These are phyloP conservation scores for Tetragonisca angustula DNA, from an alignment of 2,888 invertebrate species.

Conservation along the genomic window DNA sequence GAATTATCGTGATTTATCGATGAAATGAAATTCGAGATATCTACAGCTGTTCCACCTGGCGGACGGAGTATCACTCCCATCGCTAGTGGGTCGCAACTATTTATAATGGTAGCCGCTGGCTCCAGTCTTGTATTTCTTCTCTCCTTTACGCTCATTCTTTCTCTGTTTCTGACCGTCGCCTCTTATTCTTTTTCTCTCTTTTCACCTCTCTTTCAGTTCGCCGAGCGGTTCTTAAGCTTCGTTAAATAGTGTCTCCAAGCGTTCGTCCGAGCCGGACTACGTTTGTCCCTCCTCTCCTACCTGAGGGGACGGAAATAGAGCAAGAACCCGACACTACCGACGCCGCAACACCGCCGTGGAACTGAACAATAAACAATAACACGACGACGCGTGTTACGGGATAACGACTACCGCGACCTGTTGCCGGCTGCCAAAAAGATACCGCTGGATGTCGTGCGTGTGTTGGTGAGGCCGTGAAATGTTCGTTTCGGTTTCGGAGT, in stretches of 20 bases:
- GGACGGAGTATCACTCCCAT: constrained; percentile 52
- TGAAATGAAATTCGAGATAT: neutral
- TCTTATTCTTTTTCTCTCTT: constrained; percentile 24
- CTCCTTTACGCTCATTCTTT: constrained; percentile 38
- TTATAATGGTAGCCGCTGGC: constrained; percentile 65
- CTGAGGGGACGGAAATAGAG: constrained; percentile 50
- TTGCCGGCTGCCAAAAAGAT: constrained; percentile 49
- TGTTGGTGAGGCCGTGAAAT: constrained; percentile 40
- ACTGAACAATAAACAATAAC: constrained; percentile 62
- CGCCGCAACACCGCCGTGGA: constrained; percentile 3
- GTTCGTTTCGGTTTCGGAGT: constrained; percentile 32
- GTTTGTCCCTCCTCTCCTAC: constrained; percentile 48
- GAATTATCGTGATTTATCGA: neutral
- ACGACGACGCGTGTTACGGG: constrained; percentile 35
- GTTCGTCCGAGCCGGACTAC: constrained; percentile 52
- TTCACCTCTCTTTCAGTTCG: constrained; percentile 37
- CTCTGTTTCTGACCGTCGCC: constrained; percentile 37
- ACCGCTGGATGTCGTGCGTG: constrained; percentile 31
- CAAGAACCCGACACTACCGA: constrained; percentile 21
- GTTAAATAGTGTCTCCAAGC: constrained; percentile 59
- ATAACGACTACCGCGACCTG: constrained; percentile 44
- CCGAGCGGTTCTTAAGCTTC: constrained; percentile 47
- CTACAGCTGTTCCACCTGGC: constrained; percentile 40
- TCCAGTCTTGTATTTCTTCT: constrained; percentile 43
- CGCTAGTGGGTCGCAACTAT: constrained; percentile 63